These are phyloP conservation scores for Oreochromis mossambicus DNA, from an alignment of 2,797 vertebrate genomes.

Conservation along the genomic window DNA sequence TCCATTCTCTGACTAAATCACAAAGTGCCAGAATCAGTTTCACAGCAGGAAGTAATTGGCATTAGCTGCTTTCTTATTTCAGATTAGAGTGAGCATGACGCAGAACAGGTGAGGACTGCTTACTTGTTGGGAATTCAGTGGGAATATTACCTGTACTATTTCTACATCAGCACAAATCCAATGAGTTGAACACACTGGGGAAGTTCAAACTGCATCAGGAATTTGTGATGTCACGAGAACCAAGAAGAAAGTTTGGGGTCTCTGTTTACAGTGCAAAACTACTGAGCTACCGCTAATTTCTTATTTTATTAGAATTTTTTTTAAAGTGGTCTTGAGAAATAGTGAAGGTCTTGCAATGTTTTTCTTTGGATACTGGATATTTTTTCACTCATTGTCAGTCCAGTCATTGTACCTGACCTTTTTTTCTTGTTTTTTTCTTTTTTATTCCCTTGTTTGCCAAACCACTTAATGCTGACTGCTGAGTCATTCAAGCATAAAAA, in stretches of 20 bases:
- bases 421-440: not conserved
- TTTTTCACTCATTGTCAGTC: not conserved
- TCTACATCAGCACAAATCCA: not conserved
- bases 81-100: not conserved
- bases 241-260: fast-evolving
- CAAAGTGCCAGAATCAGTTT: not conserved
- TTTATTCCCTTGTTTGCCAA: not conserved
- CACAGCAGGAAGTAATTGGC: not conserved
- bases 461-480: not conserved
- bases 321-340: not conserved
- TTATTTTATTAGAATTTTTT: not conserved
- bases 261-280: not conserved
- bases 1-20: not conserved
- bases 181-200: not conserved
- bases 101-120: not conserved
- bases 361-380: not conserved
- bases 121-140: not conserved
- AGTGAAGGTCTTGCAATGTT: not conserved
- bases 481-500: not conserved
- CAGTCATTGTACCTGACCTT: not conserved
- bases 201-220: not conserved
- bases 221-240: not conserved
- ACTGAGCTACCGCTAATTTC: not conserved
- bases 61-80: not conserved
- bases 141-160: not conserved